A percentile compares a stretch with the other conserved stretches of the same genome.
phyloP scores from a whole-genome alignment of 1,140 invertebrate genomes.

The Tenebrio molitor region DNA sequence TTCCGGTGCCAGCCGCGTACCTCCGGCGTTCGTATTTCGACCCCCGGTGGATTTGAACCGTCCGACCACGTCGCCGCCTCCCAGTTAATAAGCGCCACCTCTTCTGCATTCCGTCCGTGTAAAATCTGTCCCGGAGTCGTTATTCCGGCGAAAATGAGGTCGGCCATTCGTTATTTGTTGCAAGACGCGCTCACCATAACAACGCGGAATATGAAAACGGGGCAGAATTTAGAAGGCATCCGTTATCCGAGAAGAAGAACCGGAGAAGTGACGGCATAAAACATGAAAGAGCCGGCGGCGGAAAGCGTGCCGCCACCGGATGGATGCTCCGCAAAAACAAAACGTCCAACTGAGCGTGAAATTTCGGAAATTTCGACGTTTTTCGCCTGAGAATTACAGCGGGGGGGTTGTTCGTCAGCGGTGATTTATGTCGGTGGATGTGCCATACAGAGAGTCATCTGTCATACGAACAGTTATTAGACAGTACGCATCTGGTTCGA shows the following conservation, averaged over 20 bases:
- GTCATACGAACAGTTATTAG: conserved; percentile 29
- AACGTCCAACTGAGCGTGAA: conserved; percentile 12
- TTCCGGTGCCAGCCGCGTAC: too few species aligned
- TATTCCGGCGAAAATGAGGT: conserved; percentile 23
- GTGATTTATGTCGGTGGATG: not conserved
- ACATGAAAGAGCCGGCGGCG: not conserved
- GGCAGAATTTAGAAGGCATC: not conserved
- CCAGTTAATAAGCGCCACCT: not conserved
- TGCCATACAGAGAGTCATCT: conserved; percentile 15
- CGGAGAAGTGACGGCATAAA: conserved; percentile 1
- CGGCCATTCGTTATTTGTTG: conserved; percentile 8
- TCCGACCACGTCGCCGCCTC: not conserved
- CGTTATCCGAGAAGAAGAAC: not conserved
- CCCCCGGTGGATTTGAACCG: too few species aligned
- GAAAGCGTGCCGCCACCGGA: not conserved
- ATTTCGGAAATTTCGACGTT: conserved; percentile 4
- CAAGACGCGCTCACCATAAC: conserved; percentile 11
- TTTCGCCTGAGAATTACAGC: not conserved
- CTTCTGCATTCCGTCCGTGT: conserved; percentile 15
- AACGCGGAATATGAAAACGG: conserved; percentile 8
- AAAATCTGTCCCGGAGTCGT: conserved; percentile 25
- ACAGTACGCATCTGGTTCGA: conserved; percentile 19
- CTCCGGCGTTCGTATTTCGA: too few species aligned
- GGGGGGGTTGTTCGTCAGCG: conserved; percentile 11
- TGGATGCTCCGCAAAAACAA: not conserved